Percentiles rank a stretch among this genome's conserved stretches.
These are phyloP conservation scores for honey bee (Apis mellifera) DNA, from an alignment of 1,140 invertebrate species.

Conservation along the genomic window DNA sequence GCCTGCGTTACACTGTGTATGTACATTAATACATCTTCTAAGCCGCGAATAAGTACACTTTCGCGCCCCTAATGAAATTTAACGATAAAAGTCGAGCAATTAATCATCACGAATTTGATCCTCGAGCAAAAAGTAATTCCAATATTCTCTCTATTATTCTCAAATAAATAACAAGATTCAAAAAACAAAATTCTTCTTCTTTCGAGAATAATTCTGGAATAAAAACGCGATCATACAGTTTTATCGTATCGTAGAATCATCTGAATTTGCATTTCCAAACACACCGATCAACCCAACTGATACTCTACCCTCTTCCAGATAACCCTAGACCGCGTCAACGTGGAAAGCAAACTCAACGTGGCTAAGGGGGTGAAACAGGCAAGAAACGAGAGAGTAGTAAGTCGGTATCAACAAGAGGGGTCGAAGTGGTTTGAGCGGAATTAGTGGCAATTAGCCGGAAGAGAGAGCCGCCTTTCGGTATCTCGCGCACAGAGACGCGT, in stretches of 20 bases:
- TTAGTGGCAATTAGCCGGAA: conserved; percentile 25
- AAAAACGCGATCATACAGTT: background rate
- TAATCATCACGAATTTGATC: no score
- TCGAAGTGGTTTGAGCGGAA: background rate
- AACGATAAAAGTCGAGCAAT: no score
- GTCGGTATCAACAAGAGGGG: background rate
- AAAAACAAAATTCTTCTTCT: no score
- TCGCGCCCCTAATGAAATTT: no score
- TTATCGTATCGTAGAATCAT: background rate
- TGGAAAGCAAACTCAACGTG: background rate
- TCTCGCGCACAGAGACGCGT: background rate
- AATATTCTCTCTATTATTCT: no score
- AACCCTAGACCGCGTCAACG: background rate
- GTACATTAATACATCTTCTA: no score
- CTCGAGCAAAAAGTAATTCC: no score
- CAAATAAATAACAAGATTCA: no score
- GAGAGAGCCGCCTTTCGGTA: background rate
- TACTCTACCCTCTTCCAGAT: no score
- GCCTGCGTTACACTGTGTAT: no score
- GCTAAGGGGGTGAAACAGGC: background rate
- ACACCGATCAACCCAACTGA: background rate
- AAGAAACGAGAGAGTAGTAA: background rate
- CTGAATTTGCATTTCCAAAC: background rate
- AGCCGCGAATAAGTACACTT: no score
- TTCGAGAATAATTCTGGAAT: background rate